Conservation (phyloP, 2,797 vertebrate genomes). For the Champsocephalus esox region DNA sequence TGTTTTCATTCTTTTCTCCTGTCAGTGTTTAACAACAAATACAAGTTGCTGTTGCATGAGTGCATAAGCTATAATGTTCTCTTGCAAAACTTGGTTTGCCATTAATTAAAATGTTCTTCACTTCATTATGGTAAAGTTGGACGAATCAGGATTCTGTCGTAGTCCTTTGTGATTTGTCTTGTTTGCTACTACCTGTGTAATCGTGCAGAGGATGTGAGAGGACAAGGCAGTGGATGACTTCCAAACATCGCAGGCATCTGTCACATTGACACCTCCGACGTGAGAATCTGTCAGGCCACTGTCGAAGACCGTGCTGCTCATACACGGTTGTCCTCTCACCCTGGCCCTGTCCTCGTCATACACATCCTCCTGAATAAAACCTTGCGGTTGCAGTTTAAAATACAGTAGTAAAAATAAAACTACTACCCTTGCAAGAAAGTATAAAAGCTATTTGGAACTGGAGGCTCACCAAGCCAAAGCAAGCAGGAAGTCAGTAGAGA, state of each 20-base stretch:
- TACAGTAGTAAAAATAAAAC: background rate
- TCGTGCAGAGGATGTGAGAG: constrained; percentile 56
- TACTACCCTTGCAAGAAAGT: background rate
- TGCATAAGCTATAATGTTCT: background rate
- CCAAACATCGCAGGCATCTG: constrained; percentile 74
- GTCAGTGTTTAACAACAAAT: constrained; percentile 28
- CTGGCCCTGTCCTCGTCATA: constrained; percentile 1
- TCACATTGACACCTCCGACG: constrained; percentile 66
- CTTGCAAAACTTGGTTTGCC: constrained; percentile 1
- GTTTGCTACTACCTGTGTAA: constrained; percentile 44
- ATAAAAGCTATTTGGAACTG: background rate
- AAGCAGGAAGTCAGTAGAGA: background rate
- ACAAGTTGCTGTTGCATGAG: background rate
- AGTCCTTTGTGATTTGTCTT: constrained; percentile 17
- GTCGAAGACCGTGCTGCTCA: constrained; percentile 63
- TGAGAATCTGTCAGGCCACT: constrained; percentile 66
- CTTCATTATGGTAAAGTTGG: background rate
- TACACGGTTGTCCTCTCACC: constrained; percentile 28
- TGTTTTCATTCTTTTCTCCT: constrained; percentile 29
- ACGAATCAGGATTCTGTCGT: constrained; percentile 20
- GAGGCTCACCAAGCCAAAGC: background rate
- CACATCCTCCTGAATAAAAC: background rate
- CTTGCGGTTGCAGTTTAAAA: constrained; percentile 11
- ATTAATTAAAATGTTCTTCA: background rate
- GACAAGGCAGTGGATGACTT: constrained; percentile 52